phyloP scores from a whole-genome alignment of 2,888 invertebrate genomes.

The Notodromas monacha region DNA sequence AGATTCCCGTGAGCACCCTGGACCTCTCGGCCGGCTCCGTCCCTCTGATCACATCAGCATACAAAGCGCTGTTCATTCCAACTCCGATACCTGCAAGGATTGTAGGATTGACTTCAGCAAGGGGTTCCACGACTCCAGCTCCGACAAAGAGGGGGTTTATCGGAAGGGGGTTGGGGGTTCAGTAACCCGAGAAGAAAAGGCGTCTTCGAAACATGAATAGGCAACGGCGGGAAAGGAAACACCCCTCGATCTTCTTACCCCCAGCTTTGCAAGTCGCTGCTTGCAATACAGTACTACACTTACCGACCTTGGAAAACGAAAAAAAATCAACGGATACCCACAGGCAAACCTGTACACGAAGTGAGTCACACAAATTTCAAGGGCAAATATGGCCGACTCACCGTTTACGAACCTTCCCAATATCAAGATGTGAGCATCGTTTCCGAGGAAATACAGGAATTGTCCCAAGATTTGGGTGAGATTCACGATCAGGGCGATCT shows the following conservation, averaged over 20 bases:
- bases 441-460: neutral
- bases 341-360: no score
- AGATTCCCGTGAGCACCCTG: neutral
- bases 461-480: neutral
- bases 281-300: no score
- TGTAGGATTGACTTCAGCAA: no score
- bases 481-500: slow-evolving; percentile 1
- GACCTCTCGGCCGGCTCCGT: neutral
- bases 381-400: neutral
- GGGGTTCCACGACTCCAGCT: no score
- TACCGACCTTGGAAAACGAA: no score
- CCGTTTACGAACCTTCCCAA: neutral
- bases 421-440: neutral
- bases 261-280: no score
- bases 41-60: neutral
- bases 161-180: neutral
- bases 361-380: no score
- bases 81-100: slow-evolving; percentile 1
- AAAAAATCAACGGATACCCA: no score
- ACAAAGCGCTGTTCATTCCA: neutral
- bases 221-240: no score
- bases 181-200: neutral
- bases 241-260: no score
- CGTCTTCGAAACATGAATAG: no score
- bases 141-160: no score